Base-by-base conservation (phyloP, 2,888 invertebrate species). In the Laothoe populi region DNA sequence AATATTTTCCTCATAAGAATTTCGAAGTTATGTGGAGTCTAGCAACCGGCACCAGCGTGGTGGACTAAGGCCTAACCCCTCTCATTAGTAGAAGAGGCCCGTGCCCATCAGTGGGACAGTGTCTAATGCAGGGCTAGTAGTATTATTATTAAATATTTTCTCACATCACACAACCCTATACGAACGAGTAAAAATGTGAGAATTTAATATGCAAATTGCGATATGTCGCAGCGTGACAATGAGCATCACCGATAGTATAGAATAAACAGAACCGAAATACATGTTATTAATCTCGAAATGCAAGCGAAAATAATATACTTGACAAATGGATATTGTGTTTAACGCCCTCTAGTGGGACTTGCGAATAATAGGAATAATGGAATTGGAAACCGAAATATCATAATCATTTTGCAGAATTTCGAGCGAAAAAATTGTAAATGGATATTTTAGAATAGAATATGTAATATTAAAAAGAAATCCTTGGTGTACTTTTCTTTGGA, bases 201-300 rank as follows among this genome's bases (percentile, higher is more conserved):
- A 61, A 61, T 53, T 61, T 61, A 61, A 53, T 61, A 60, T 60
- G 49, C 26, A 60, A 60, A 60, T 60, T 60, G 60, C 60, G 45
- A 59, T 19, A 31, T 45, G 59, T 31, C 11, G 45, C 44, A 31
- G 10, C 45, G 45, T 13, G 16, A 45, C 59, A 59, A 45, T 45
- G 31, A 19, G 42, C 57, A 8, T 40, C 35, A 31, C 10, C 31
- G 53, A 53, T 53, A 53, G 53, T 53, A n/a, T 8, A 24, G 13
- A 21, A 53, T 35, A 53, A 53, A 53, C 19, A 35, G 31, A 19
- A 53, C 53, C 53, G 26, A 53, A 53, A 53, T 53, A 53, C 19
- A 53, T 53, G n/a, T 35, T 53, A 53, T 53, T 53, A 53, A 53
- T 53, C 11, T 24, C 19, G 53, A 53, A 53, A 53, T 53, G 53